phyloP scores from a whole-genome alignment of 2,888 invertebrate genomes.

The Nudaria mundana region DNA sequence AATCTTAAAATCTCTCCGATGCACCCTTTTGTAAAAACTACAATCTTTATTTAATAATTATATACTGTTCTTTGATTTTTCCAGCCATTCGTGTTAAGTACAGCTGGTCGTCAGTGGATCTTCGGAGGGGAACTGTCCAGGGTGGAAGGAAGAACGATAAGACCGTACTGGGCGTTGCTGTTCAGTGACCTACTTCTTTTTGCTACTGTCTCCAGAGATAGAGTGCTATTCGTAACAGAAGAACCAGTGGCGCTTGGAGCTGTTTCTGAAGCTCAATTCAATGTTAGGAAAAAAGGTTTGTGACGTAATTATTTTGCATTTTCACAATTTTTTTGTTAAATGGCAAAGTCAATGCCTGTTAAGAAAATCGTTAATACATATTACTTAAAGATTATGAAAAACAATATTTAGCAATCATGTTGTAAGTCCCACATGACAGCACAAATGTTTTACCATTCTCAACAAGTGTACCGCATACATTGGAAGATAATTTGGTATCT shows the following conservation, averaged over 20 bases:
- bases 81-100: slow-evolving; percentile 90
- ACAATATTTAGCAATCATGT: too few relatives aligned
- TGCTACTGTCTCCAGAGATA: slow-evolving; percentile 91
- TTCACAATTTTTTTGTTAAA: not conserved
- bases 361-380: too few relatives aligned
- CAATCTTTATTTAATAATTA: too few relatives aligned
- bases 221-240: slow-evolving; percentile 93
- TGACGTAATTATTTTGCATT: not conserved
- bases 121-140: slow-evolving; percentile 92
- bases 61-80: not conserved
- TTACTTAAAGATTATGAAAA: too few relatives aligned
- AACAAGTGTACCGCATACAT: too few relatives aligned
- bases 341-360: too few relatives aligned
- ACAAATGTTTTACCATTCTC: too few relatives aligned
- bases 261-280: slow-evolving; percentile 92
- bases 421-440: too few relatives aligned
- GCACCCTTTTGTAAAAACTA: too few relatives aligned
- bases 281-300: slow-evolving; percentile 90
- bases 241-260: slow-evolving; percentile 90
- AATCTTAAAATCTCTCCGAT: too few relatives aligned
- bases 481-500: too few relatives aligned
- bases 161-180: slow-evolving; percentile 92
- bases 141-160: slow-evolving; percentile 90
- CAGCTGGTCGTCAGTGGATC: slow-evolving; percentile 93
- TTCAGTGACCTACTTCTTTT: slow-evolving; percentile 93